Evolutionary conservation across 2,797 vertebrate genomes (phyloP), one percentile per base, ranked within the genome.

Genomic region (Ptychadena robeensis): DNA sequence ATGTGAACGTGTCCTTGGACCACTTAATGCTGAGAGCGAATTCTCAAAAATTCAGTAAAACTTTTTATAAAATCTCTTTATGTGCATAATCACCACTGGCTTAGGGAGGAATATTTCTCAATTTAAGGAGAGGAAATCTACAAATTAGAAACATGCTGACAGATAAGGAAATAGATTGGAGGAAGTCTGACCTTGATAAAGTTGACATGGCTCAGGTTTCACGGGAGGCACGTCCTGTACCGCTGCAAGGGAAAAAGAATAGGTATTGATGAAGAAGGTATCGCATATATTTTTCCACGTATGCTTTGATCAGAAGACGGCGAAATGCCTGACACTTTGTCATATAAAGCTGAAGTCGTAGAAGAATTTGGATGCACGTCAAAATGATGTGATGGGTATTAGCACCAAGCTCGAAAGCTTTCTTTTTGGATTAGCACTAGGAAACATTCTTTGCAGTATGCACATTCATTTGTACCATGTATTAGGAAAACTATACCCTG

Each of bases 101-200:
- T 59, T 18, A 68, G 53, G 32, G 48, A 79, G 68, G 77, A 85
- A 70, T 63, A 74, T 85, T 85, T 80, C 77, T 85, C 70, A 80
- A 85, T 80, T 85, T 85, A 65, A 53, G 53, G 63, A 85, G 74
- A 85, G 82, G 77, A 80, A 85, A 80, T 80, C 71, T 85, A 69
- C 77, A 85, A 80, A 85, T 85, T 75, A 80, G 77, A 85, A 85
- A 70, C 77, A 74, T 75, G 77, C 48, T 85, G 82, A 85, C 82
- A 80, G 82, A 85, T 85, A 80, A 85, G 82, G 81, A 82, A 85
- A 75, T 74, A 75, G 77, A 80, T 77, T 83, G 57, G 70, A 65
- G 82, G 64, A 80, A 85, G 71, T 85, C 77, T 85, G 77, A 80
- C 77, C 82, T 85, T 80, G 76, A 84, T 84, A 28, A 74, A 61